Conservation (phyloP, 2,888 invertebrate species). For the Stegana nigrithorax region DNA sequence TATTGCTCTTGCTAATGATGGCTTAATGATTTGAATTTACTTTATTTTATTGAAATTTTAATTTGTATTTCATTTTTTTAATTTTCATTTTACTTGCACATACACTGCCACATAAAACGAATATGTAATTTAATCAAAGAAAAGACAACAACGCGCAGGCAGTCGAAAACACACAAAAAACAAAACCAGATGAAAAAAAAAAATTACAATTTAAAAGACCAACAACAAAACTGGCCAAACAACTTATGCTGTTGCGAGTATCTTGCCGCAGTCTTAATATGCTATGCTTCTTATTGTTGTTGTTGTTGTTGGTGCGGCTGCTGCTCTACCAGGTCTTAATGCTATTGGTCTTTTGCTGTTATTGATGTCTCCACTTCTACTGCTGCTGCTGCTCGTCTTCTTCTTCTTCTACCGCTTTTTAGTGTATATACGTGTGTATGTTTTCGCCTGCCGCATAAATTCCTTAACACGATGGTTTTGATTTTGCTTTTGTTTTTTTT, state of each 20-base stretch:
- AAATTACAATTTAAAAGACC: conserved; percentile 9
- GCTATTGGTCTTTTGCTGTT: background rate
- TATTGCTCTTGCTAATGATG: conserved; percentile 3
- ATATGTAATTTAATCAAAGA: conserved; percentile 24
- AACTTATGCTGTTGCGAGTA: conserved; percentile 54
- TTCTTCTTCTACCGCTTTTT: background rate
- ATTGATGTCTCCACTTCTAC: background rate
- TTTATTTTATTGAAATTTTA: background rate
- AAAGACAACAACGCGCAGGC: too few species aligned
- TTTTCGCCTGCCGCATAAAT: conserved; percentile 2
- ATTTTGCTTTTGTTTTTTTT: conserved; percentile 19
- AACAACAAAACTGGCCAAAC: conserved; percentile 50
- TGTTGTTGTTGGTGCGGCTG: conserved; percentile 21
- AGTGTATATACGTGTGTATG: background rate
- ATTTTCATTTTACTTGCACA: conserved; percentile 1
- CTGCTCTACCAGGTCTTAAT: background rate
- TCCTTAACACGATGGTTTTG: conserved; percentile 3
- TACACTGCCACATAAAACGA: background rate
- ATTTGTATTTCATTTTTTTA: conserved; percentile 3
- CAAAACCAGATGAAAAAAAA: background rate
- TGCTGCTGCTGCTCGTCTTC: background rate
- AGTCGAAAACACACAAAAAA: conserved; percentile 20
- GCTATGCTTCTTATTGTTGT: conserved; percentile 8
- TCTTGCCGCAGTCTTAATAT: conserved; percentile 22
- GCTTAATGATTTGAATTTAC: background rate